A percentile compares a stretch with the other conserved stretches of the same genome.
phyloP scores from a whole-genome alignment of 1,140 invertebrate genomes.

The Neodiprion pinetum region DNA sequence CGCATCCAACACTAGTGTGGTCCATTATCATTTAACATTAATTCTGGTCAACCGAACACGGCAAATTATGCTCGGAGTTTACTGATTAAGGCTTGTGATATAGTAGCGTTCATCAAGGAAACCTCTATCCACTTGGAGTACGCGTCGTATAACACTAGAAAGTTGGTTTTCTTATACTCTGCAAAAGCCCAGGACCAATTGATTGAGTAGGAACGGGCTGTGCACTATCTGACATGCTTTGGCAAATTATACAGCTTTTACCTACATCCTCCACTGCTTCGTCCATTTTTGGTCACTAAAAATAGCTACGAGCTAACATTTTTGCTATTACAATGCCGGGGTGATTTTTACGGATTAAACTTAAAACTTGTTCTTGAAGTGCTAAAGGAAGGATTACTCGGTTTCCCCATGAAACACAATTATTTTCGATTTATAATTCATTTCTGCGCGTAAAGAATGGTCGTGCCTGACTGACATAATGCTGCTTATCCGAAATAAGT shows the following conservation, averaged over 20 bases:
- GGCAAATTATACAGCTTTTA: background rate
- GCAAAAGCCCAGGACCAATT: background rate
- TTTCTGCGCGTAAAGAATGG: constrained; percentile 10
- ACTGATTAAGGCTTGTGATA: constrained; percentile 17
- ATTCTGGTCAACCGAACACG: constrained; percentile 22
- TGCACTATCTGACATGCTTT: background rate
- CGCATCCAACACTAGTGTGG: constrained; percentile 22
- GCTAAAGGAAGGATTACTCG: constrained; percentile 28
- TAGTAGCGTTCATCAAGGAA: constrained; percentile 16
- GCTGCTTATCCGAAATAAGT: background rate
- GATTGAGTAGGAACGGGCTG: background rate
- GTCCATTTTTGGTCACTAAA: constrained; percentile 35
- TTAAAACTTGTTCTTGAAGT: constrained; percentile 28
- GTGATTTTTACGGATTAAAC: constrained; percentile 33
- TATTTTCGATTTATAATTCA: constrained; percentile 19
- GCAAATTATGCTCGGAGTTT: constrained; percentile 17
- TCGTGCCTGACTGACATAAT: background rate
- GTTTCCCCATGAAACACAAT: constrained; percentile 27
- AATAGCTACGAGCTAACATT: constrained; percentile 30
- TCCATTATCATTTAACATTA: constrained; percentile 25
- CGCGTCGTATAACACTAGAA: constrained; percentile 25
- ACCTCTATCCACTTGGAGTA: constrained; percentile 34
- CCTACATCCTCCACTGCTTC: constrained; percentile 28
- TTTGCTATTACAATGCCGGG: constrained; percentile 34
- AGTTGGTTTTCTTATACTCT: background rate